Percentiles rank a stretch among this genome's conserved stretches.
These are phyloP conservation scores for Galleria mellonella DNA, from an alignment of 1,140 invertebrate genomes.

Conservation along the genomic window DNA sequence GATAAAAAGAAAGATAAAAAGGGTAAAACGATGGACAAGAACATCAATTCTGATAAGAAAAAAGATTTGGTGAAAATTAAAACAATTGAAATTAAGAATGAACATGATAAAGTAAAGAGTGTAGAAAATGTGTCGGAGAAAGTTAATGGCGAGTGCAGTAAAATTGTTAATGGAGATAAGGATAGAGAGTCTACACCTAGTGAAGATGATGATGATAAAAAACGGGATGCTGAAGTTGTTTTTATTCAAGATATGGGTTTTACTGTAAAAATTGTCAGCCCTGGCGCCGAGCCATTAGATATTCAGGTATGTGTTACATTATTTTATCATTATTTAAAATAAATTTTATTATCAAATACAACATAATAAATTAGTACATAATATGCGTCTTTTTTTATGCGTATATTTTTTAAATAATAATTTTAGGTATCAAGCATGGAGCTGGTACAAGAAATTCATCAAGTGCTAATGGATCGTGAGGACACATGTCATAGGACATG, in stretches of 20 bases:
- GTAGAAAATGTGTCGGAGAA: constrained; percentile 30
- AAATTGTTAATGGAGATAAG: constrained; percentile 60
- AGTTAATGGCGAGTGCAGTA: constrained; percentile 36
- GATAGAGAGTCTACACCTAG: constrained; percentile 62
- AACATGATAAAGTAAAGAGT: constrained; percentile 19
- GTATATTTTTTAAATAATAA: not conserved
- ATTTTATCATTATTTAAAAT: constrained; percentile 4
- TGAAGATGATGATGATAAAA: constrained; percentile 78
- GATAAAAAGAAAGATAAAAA: constrained; percentile 60
- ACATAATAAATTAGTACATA: too few relatives aligned
- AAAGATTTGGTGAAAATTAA: constrained; percentile 27
- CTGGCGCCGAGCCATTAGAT: constrained; percentile 92
- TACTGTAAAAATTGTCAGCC: constrained; percentile 92
- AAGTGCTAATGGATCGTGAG: constrained; percentile 97
- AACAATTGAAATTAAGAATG: constrained; percentile 32
- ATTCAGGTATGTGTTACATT: constrained; percentile 91
- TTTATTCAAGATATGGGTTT: constrained; percentile 96
- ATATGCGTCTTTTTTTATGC: too few relatives aligned
- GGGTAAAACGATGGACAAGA: constrained; percentile 33
- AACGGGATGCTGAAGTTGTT: constrained; percentile 86
- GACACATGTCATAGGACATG: constrained; percentile 98
- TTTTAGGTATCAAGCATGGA: constrained; percentile 95
- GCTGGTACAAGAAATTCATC: constrained; percentile 98
- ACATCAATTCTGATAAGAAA: constrained; percentile 39
- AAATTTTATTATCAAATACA: constrained; percentile 1